These are phyloP conservation scores for Chaetura pelagica DNA, from an alignment of 2,113 vertebrate genomes.

Conservation along the genomic window DNA sequence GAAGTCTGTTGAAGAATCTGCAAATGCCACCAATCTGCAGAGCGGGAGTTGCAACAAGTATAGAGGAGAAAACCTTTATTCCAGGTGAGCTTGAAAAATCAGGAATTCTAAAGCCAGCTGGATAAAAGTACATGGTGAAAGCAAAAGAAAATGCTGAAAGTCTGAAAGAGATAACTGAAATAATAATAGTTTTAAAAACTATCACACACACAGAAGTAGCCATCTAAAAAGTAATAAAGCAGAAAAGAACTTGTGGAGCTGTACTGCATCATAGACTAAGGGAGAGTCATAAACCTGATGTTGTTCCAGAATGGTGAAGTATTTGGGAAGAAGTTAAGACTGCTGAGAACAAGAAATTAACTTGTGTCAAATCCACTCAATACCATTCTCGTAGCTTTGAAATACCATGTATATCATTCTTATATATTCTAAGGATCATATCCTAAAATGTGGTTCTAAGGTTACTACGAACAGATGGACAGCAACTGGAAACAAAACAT, in stretches of 20 bases:
- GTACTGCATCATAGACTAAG: neutral
- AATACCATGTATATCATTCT: neutral
- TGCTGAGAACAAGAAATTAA: neutral
- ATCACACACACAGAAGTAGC: neutral
- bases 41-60: neutral
- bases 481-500: neutral
- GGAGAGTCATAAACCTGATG: neutral
- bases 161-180: neutral
- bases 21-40: neutral
- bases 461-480: neutral
- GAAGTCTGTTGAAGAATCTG: neutral
- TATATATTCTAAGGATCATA: neutral
- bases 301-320: neutral
- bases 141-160: neutral
- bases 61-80: fast-evolving
- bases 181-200: too few relatives aligned
- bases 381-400: neutral
- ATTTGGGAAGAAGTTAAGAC: neutral
- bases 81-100: neutral
- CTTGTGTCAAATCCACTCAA: neutral
- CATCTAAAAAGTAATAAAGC: neutral
- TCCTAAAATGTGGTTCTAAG: neutral
- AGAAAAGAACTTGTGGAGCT: neutral
- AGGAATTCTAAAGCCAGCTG: neutral
- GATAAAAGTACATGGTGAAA: neutral